Evolutionary conservation across 30 jellyfish, hydroid and myxozoan genomes (phyloP).

Genomic region (Phacellophora camtschatica): DNA sequence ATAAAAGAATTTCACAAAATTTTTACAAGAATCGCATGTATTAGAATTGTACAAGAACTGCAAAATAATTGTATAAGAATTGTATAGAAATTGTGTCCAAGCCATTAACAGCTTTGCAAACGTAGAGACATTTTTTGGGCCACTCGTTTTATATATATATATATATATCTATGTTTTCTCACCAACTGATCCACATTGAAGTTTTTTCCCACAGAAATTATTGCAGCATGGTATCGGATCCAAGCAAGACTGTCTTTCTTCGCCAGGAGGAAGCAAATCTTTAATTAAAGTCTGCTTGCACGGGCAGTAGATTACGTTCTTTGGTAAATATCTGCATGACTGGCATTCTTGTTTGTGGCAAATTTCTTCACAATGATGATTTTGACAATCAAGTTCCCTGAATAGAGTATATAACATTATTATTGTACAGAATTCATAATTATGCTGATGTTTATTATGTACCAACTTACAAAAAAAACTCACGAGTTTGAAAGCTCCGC

Average conservation of each 20-base stretch:
- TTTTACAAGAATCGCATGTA: no score
- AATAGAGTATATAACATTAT: no score
- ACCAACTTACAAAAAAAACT: no score
- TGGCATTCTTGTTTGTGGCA: conserved; percentile 89
- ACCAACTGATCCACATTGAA: conserved; percentile 93
- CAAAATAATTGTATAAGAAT: neutral
- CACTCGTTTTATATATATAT: no score
- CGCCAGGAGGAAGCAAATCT: conserved; percentile 44
- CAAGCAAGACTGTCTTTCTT: conserved; percentile 60
- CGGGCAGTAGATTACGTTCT: conserved; percentile 69
- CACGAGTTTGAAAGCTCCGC: no score
- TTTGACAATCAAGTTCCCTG: conserved; percentile 71
- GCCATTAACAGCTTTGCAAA: no score
- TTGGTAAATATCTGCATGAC: conserved; percentile 69
- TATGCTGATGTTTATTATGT: no score
- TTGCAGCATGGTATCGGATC: conserved; percentile 93
- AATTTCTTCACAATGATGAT: conserved; percentile 59
- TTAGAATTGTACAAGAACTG: neutral
- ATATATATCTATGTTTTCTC: no score
- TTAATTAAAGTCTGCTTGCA: conserved; percentile 74
- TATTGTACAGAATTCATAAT: no score
- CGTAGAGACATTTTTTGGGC: no score
- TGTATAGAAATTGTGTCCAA: neutral
- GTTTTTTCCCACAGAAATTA: conserved; percentile 81
- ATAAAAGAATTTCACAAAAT: no score